A percentile compares a stretch with the other conserved stretches of the same genome.
phyloP scores from a whole-genome alignment of 2,797 vertebrate genomes.

The Notolabrus celidotus region DNA sequence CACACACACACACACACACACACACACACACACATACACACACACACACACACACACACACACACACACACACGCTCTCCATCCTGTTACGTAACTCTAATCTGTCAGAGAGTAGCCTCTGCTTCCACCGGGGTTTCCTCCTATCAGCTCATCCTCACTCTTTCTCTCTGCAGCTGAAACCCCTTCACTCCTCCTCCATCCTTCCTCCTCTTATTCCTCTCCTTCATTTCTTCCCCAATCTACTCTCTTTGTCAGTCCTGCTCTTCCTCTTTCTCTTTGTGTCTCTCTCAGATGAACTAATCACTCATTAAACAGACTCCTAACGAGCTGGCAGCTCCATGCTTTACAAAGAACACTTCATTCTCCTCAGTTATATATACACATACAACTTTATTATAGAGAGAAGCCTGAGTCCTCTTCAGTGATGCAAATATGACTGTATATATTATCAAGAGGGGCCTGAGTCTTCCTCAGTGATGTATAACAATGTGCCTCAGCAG shows the following conservation, averaged over 20 bases:
- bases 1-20: conserved; percentile 31
- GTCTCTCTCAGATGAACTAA: conserved; percentile 32
- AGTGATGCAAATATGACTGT: conserved; percentile 8
- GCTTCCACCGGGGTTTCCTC: conserved; percentile 70
- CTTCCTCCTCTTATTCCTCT: conserved; percentile 7
- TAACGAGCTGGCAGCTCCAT: background rate
- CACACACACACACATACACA: conserved; percentile 6
- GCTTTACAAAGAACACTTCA: too few species aligned
- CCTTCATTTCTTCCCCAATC: conserved; percentile 20
- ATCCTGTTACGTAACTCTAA: conserved; percentile 79
- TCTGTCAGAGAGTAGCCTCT: conserved; percentile 72
- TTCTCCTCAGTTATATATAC: too few species aligned
- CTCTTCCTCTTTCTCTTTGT: too few species aligned
- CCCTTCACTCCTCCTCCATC: conserved; percentile 20
- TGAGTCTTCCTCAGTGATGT: conserved; percentile 6
- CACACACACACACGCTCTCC: conserved; percentile 31
- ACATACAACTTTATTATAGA: too few species aligned
- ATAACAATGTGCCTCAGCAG: conserved; percentile 31
- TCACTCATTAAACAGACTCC: background rate
- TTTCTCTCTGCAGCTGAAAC: conserved; percentile 59
- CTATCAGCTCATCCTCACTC: conserved; percentile 33
- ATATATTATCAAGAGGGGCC: too few species aligned
- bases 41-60: conserved; percentile 40
- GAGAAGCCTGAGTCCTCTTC: background rate
- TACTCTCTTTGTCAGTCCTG: conserved; percentile 18